Evolutionary conservation across 2,888 invertebrate genomes (phyloP), one percentile per base, ranked within the genome.

Genomic region (Dolichopus griseipennis): DNA sequence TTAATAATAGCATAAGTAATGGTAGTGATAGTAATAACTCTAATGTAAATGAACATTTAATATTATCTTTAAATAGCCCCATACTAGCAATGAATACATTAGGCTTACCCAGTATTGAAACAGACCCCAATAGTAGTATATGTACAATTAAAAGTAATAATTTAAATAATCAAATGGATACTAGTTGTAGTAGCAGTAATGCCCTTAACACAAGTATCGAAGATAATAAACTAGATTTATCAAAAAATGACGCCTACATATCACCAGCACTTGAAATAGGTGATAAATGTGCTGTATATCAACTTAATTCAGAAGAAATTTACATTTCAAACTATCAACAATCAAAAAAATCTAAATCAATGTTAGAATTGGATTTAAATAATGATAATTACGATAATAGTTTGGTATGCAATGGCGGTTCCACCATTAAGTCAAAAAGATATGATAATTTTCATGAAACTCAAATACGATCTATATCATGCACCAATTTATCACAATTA

Each of bases 251-350:
- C 68, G 76, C 78, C 12, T 81, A 81, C 70, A 77, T 81, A 33
- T 81, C 81, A 18, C 75, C 77, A 65, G 75, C 80, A 34, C 68
- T 81, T 65, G 79, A 80, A 71, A 81, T 81, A 66, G 78, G 78
- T 65, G 76, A 79, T 66, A 74, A 75, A 66, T 72, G 15, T 52
- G 52, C 52, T 18, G n/a, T 78, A 20, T 75, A 78, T 66, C 70
- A 70, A 27, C 69, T 69, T 8, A 68, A 69, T n/a, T 33, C 64
- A 15, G 68, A 64, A 33, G 61, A 72, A 62, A 70, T 72, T 3
- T 73, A 72, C 15, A 69, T 69, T 5, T 62, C 33, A 18, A 65
- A 43, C 66, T 65, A 61, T 22, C 68, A 69, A 61, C 67, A 70
- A 27, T 52, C 52, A 7, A 69, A 72, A 63, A 74, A 73, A 66